Conservation (phyloP, 2,113 vertebrate species). For the Rhabdornis inornatus region DNA sequence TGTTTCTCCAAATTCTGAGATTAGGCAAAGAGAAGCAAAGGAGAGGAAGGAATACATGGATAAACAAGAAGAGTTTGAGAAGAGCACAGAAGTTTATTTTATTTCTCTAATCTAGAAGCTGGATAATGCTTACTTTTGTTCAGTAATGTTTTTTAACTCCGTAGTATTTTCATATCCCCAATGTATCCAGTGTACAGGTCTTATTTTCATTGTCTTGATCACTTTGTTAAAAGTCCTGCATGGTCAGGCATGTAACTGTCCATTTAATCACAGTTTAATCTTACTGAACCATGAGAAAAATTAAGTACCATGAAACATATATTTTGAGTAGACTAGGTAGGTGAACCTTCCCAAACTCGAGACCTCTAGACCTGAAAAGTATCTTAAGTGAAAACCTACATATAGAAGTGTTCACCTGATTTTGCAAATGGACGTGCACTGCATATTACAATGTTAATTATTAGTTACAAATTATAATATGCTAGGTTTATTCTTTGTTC, state of each 20-base stretch:
- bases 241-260: background rate
- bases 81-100: background rate
- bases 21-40: background rate
- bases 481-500: background rate
- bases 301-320: background rate
- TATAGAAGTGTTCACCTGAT: background rate
- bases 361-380: background rate
- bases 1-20: background rate
- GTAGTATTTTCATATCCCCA: background rate
- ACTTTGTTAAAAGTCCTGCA: background rate
- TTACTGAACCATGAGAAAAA: background rate
- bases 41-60: background rate
- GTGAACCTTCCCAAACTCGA: background rate
- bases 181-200: background rate
- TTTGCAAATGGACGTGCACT: background rate
- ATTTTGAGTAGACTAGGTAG: background rate
- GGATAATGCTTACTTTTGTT: background rate
- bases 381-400: background rate
- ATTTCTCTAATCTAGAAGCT: background rate
- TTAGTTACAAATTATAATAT: background rate
- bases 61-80: background rate
- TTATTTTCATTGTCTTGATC: background rate
- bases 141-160: background rate
- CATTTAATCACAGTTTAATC: background rate
- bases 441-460: background rate